A percentile compares a stretch with the other conserved stretches of the same genome.
Evolutionary conservation across 2,797 vertebrate genomes (phyloP).

Genomic region (Galaxias olidus): DNA sequence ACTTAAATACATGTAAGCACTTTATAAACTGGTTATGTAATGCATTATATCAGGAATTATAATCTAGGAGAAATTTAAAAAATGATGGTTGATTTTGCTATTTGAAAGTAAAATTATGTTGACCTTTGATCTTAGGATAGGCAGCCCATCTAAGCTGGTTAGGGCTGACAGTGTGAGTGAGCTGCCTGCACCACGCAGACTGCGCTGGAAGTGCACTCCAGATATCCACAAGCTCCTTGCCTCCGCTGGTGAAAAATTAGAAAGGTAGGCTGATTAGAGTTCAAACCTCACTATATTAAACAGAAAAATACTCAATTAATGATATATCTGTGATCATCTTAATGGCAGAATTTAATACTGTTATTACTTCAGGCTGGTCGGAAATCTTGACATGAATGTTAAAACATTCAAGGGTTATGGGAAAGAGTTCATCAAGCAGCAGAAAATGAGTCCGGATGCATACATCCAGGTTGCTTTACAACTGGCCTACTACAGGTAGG

Average conservation of each 20-base stretch:
- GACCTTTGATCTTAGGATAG: constrained; percentile 70
- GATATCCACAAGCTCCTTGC: constrained; percentile 84
- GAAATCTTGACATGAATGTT: constrained; percentile 88
- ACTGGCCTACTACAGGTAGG: constrained; percentile 90
- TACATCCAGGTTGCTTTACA: constrained; percentile 95
- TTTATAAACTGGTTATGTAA: background rate
- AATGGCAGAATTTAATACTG: background rate
- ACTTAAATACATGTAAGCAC: constrained; percentile 91
- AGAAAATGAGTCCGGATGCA: constrained; percentile 94
- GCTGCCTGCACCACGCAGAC: constrained; percentile 87
- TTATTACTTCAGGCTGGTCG: constrained; percentile 75
- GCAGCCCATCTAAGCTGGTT: constrained; percentile 85
- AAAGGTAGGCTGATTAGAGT: constrained; percentile 65
- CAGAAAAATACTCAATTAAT: background rate
- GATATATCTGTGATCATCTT: background rate
- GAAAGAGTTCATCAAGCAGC: constrained; percentile 94
- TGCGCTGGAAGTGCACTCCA: constrained; percentile 93
- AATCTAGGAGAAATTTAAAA: no score
- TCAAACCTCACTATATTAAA: background rate
- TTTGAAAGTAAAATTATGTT: constrained; percentile 3
- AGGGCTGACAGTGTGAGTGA: constrained; percentile 91
- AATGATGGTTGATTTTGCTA: no score
- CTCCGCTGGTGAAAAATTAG: constrained; percentile 84
- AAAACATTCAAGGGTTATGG: constrained; percentile 86
- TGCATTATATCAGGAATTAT: no score